Evolutionary conservation across 2,888 invertebrate species (phyloP), one percentile per base, ranked within the genome.

Genomic region (Netelia fuscicornis): DNA sequence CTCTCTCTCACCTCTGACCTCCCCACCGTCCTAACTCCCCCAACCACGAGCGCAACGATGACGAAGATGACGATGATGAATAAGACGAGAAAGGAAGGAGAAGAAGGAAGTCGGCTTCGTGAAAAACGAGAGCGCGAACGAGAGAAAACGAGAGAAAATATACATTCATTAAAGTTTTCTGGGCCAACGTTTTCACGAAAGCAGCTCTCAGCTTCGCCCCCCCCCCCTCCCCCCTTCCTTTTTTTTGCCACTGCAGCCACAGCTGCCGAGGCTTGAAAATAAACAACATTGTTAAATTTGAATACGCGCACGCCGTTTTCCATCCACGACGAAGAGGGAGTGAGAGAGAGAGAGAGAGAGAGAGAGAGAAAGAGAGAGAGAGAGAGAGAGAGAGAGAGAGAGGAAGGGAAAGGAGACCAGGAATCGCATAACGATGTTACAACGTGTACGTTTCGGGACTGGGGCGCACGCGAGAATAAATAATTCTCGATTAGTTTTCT

Each of bases 121-220:
- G 30, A 23, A 17, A 25, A 80, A 64, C 65, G 64, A 23, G 54
- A 81, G 67, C 23, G 71, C 17, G 77, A 74, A 68, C 44, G 72
- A 85, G 30, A 30, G 30, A 30, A 30, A 30, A 30, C 30, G 30
- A 30, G 30, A 30, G 76, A 85, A 85, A 85, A 85, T 82, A 85
- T 85, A 85, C 86, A 86, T 85, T 86, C 85, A 86, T 86, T 86
- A 85, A 86, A 86, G 76, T 86, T 86, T 83, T 85, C 75, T 83
- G 83, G 76, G 79, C 78, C 81, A 83, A 64, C 72, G 74, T 86
- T 81, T 79, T 81, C 70, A 81, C 70, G 25, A 44, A 68, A 72
- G 54, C 67, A 67, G 62, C 72, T 77, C 65, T 74, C 23, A 52
- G 17, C 56, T 68, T 30, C 68, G 52, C 17, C 17, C 17, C 52